These are phyloP conservation scores for Rambutsinella grinnellia DNA, from an alignment of 2,888 invertebrate genomes.

Conservation along the genomic window DNA sequence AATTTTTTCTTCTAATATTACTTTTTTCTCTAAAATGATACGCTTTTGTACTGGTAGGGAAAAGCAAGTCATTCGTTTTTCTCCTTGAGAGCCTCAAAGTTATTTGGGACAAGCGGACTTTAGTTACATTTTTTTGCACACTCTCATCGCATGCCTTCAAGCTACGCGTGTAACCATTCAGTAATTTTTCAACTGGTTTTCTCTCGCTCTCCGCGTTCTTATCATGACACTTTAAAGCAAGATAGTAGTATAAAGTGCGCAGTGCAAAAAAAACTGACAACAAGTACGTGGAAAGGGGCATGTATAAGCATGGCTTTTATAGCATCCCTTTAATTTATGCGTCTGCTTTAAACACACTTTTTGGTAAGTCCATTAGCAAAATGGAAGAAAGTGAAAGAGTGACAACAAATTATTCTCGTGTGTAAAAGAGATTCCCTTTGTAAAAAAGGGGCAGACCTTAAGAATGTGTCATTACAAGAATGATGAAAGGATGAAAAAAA, in stretches of 20 bases:
- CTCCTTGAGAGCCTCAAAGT: background rate
- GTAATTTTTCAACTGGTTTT: constrained; percentile 33
- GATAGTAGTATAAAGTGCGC: background rate
- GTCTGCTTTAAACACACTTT: constrained; percentile 2
- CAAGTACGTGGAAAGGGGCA: background rate
- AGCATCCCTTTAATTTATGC: constrained; percentile 22
- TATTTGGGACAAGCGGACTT: constrained; percentile 53
- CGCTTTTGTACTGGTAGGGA: background rate
- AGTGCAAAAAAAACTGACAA: background rate
- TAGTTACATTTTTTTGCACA: constrained; percentile 2
- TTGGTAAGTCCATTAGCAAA: background rate
- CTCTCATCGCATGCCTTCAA: constrained; percentile 21
- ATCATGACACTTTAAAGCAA: background rate
- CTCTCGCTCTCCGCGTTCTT: background rate
- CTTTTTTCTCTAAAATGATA: background rate
- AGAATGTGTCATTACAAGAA: background rate
- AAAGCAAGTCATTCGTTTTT: background rate
- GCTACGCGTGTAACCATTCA: constrained; percentile 1
- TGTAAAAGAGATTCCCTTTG: background rate
- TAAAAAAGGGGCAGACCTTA: background rate
- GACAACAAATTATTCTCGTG: constrained; percentile 10
- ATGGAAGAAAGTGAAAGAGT: constrained; percentile 35
- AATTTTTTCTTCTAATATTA: background rate
- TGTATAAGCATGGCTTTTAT: background rate
- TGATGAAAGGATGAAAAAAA: background rate